These are phyloP conservation scores for Argentina silus DNA, from an alignment of 2,797 vertebrate genomes.

Conservation along the genomic window DNA sequence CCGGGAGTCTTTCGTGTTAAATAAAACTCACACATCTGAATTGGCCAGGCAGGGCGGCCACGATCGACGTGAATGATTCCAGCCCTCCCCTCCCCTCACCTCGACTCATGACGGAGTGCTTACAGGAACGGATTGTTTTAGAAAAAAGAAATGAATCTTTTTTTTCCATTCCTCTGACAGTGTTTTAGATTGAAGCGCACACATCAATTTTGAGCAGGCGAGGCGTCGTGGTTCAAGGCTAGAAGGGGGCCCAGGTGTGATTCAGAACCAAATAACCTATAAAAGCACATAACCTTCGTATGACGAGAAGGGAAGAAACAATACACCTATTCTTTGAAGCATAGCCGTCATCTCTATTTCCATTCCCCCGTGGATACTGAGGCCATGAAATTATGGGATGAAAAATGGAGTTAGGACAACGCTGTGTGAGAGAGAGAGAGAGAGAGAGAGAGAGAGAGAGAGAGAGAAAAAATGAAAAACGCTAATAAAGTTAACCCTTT, in stretches of 20 bases:
- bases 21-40: slow-evolving; percentile 47
- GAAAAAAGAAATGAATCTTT: slow-evolving; percentile 41
- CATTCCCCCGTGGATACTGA: slow-evolving; percentile 11
- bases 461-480: slow-evolving; percentile 6
- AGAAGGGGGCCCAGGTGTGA: slow-evolving; percentile 60
- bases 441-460: slow-evolving; percentile 25
- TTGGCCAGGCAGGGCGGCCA: background rate
- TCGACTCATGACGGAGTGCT: slow-evolving; percentile 30
- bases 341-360: slow-evolving; percentile 28
- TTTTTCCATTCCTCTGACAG: slow-evolving; percentile 32
- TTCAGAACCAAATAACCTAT: slow-evolving; percentile 59
- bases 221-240: slow-evolving; percentile 28
- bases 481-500: background rate
- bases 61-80: slow-evolving; percentile 21
- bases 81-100: slow-evolving; percentile 11
- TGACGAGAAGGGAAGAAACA: slow-evolving; percentile 24
- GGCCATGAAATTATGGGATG: slow-evolving; percentile 38
- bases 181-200: slow-evolving; percentile 47
- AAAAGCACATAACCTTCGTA: slow-evolving; percentile 58
- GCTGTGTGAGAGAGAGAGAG: slow-evolving; percentile 16
- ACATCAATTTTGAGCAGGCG: slow-evolving; percentile 43
- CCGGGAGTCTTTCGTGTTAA: slow-evolving; percentile 59
- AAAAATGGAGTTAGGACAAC: slow-evolving; percentile 24
- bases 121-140: slow-evolving; percentile 41
- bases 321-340: slow-evolving; percentile 15